A percentile compares a stretch with the other conserved stretches of the same genome.
phyloP scores from a whole-genome alignment of 2,888 invertebrate species.

The Leucophora obtusa region DNA sequence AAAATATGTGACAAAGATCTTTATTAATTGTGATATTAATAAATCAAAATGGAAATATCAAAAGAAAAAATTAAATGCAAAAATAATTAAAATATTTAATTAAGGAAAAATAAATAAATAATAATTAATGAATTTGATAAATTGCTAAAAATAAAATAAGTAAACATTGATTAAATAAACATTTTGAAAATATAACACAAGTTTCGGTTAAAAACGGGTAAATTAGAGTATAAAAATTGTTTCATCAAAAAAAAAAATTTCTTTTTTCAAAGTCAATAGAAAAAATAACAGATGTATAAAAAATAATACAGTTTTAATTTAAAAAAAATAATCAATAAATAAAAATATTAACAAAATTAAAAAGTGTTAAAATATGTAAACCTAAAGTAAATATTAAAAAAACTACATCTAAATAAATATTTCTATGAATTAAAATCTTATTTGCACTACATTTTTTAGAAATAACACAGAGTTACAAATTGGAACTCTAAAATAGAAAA shows the following conservation, averaged over 20 bases:
- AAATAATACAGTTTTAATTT: background rate
- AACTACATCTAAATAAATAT: no score
- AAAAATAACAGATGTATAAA: background rate
- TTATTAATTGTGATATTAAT: conserved; percentile 32
- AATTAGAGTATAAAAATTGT: conserved; percentile 31
- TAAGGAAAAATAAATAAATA: conserved; percentile 8
- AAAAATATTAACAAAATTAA: conserved; percentile 6
- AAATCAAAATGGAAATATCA: conserved; percentile 31
- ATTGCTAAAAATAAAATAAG: conserved; percentile 15
- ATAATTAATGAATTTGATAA: conserved; percentile 17
- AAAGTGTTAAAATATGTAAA: background rate
- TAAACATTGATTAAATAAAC: conserved; percentile 16
- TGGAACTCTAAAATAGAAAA: no score
- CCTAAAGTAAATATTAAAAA: background rate
- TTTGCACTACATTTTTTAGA: no score
- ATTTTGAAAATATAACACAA: conserved; percentile 69
- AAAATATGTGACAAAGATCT: background rate
- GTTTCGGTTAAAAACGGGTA: conserved; percentile 75
- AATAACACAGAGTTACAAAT: no score
- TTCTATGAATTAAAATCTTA: no score
- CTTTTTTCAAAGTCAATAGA: background rate
- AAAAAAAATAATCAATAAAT: conserved; percentile 11
- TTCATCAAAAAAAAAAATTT: conserved; percentile 13
- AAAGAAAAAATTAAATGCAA: conserved; percentile 3
- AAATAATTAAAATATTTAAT: conserved; percentile 13